phyloP scores from a whole-genome alignment of 2,113 vertebrate species.

The Lamprotornis superbus region DNA sequence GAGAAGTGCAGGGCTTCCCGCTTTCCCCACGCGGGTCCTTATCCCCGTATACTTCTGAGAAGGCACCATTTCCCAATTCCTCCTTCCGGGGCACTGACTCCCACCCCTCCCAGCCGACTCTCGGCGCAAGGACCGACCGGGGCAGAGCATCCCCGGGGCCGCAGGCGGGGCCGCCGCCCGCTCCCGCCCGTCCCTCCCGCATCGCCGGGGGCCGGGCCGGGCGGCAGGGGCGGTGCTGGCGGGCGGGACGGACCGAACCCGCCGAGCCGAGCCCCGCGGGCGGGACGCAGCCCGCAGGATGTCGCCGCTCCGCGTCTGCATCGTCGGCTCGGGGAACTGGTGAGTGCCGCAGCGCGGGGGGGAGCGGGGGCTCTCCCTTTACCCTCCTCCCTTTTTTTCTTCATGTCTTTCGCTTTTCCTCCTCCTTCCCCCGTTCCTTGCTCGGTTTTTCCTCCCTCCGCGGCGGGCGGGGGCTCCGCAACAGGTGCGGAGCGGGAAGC shows the following conservation, averaged over 20 bases:
- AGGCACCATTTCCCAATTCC: not conserved
- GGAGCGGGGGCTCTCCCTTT: not conserved
- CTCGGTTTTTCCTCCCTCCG: not conserved
- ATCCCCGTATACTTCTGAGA: not conserved
- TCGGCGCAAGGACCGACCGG: not conserved
- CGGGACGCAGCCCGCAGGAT: not conserved
- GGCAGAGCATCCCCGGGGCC: not conserved
- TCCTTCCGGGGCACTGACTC: not conserved
- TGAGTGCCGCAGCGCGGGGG: constrained; percentile 49
- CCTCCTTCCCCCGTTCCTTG: not conserved
- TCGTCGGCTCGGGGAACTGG: constrained; percentile 87
- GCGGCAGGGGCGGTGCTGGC: not conserved
- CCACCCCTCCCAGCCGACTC: not conserved
- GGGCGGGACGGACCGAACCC: not conserved
- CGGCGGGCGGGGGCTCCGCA: not conserved
- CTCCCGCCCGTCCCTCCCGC: not conserved
- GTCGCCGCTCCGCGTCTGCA: constrained; percentile 73
- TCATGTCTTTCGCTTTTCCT: not conserved
- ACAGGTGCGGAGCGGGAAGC: not conserved
- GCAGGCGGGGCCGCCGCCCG: not conserved
- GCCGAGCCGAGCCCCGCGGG: not conserved
- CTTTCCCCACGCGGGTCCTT: not conserved
- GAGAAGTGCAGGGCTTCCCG: not conserved
- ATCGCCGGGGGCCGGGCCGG: not conserved
- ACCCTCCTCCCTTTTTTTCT: not conserved